Base-by-base conservation (phyloP, 2,113 vertebrate species). In the Oreochromis aureus region DNA sequence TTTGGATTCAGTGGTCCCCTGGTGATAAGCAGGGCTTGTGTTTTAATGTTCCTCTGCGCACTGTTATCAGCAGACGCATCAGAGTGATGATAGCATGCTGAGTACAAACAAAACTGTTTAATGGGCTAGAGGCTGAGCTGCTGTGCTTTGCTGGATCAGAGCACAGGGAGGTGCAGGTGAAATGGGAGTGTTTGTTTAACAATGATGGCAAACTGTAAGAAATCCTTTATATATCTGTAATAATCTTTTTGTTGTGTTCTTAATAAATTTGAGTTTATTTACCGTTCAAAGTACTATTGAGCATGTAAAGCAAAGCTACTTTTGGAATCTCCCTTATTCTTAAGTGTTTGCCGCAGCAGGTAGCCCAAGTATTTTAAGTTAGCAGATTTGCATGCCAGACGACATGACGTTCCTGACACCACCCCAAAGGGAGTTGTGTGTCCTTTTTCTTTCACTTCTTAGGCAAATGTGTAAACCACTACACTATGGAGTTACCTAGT, bases 21-120 rank as follows among this genome's bases (percentile, higher is more conserved):
- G 73, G 73, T 19, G 48, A 82, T 82, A 12, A 19, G 39, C 13
- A 19, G 66, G 51, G 87, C 22, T 48, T 39, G 79, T 59, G 44
- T 89, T 91, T 94, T 88, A 91, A 84, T 91, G 83, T 69, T 89
- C 86, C 76, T 89, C 84, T 81, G 82, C 4, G 73, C 19, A 53
- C 87, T 86, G 92, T 44, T 85, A 93, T 95, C 93, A 94, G 93
- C 90, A 87, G 86, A 92, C 51, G 88, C 85, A 91, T 86, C 85
- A 85, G 83, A 88, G 89, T 80, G 90, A 94, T 90, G 92, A 94
- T 92, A 89, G 85, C 86, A 12, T 83, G 76, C 93, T 92, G 92
- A 93, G 94, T 87, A 89, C 71, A 91, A 91, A 92, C 89, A 92
- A 93, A 93, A 93, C 83, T 87, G 56, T 86, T 91, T 92, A 94